phyloP scores from a whole-genome alignment of 2,113 vertebrate species.

The Anthoscopus minutus region DNA sequence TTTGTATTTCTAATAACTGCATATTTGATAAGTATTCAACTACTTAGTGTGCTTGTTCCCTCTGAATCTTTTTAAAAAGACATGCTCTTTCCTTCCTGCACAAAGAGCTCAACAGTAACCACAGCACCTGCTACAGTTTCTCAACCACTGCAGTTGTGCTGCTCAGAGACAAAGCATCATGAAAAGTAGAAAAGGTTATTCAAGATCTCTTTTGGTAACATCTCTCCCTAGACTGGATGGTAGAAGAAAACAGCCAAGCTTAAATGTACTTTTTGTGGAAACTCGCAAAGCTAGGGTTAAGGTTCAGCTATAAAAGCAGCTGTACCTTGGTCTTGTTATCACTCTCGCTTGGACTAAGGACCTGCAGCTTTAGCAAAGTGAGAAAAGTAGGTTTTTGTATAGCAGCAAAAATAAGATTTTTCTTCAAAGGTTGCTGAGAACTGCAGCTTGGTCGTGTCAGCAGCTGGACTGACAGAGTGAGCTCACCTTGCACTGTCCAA shows the following conservation, averaged over 20 bases:
- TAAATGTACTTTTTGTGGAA: neutral
- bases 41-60: neutral
- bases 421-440: neutral
- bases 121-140: neutral
- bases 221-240: neutral
- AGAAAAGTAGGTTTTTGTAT: neutral
- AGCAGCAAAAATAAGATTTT: neutral
- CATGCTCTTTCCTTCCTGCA: neutral
- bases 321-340: neutral
- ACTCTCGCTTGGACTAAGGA: neutral
- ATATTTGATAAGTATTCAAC: neutral
- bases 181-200: neutral
- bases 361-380: neutral
- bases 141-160: neutral
- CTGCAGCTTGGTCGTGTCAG: neutral
- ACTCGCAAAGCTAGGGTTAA: neutral
- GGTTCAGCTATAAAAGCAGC: neutral
- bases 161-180: neutral
- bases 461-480: neutral
- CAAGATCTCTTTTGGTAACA: neutral
- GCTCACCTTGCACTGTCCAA: neutral
- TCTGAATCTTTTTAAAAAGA: neutral
- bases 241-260: neutral
- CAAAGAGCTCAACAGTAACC: neutral
- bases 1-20: neutral